Evolutionary conservation across 2,888 invertebrate species (phyloP).

Genomic region (Eupelmus urozonus): DNA sequence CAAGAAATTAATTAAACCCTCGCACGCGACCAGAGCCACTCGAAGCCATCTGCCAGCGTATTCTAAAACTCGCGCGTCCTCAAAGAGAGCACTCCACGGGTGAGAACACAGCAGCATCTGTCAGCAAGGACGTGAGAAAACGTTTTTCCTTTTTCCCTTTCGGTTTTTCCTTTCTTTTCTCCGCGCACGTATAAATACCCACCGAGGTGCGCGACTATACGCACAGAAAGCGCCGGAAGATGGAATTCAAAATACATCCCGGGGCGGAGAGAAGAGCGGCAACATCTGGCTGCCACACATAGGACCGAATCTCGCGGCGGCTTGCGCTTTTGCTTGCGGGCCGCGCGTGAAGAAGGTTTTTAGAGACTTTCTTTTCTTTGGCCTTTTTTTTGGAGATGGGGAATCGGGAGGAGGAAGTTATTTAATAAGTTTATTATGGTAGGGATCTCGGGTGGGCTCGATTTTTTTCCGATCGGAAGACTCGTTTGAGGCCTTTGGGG

Average conservation of each 20-base stretch:
- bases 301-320: constrained; percentile 17
- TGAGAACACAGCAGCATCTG: constrained; percentile 42
- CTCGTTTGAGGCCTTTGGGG: not conserved
- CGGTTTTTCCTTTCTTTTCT: constrained; percentile 2
- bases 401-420: constrained; percentile 29
- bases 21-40: no score
- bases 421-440: constrained; percentile 46
- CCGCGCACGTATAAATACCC: constrained; percentile 1
- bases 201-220: not conserved
- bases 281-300: constrained; percentile 54
- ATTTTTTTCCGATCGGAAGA: not conserved
- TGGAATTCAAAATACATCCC: constrained; percentile 48
- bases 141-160: constrained; percentile 27
- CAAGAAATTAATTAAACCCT: no score
- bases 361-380: not conserved
- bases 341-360: constrained; percentile 23
- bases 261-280: not conserved
- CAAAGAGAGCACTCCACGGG: no score
- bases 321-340: not conserved
- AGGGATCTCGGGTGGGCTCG: not conserved
- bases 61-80: no score
- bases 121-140: constrained; percentile 32
- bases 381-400: not conserved
- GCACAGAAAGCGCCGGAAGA: constrained; percentile 12
- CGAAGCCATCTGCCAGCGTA: no score